These are phyloP conservation scores for Hermetia illucens DNA, from an alignment of 1,140 invertebrate species.

Conservation along the genomic window DNA sequence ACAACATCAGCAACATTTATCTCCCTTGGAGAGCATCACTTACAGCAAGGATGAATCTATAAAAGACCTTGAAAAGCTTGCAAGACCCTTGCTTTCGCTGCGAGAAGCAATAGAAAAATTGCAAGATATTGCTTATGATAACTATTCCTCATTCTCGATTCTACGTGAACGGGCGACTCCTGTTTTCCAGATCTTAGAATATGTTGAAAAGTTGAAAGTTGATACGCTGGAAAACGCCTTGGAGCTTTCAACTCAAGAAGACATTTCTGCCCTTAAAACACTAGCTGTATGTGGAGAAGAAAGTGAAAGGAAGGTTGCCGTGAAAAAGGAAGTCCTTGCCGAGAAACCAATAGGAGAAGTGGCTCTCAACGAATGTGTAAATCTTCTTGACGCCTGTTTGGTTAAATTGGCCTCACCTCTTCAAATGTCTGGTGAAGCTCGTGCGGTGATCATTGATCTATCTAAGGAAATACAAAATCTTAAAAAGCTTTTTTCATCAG, in stretches of 20 bases:
- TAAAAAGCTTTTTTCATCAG: no score
- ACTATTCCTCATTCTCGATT: slow-evolving; percentile 2
- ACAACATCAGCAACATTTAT: slow-evolving; percentile 7
- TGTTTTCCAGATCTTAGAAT: slow-evolving; percentile 11
- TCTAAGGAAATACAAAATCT: no score
- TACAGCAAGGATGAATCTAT: no score
- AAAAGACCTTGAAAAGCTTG: slow-evolving; percentile 19
- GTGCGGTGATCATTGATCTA: no score
- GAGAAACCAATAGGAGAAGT: no score
- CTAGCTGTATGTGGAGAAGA: slow-evolving; percentile 32
- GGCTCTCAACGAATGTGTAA: no score
- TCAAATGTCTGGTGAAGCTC: no score
- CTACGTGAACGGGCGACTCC: slow-evolving; percentile 3
- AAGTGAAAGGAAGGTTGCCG: no score
- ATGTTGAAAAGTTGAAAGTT: slow-evolving; percentile 17
- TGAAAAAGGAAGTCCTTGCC: no score
- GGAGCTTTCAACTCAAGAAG: slow-evolving; percentile 20
- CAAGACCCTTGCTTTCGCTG: slow-evolving; percentile 26
- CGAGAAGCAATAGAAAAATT: slow-evolving; percentile 17
- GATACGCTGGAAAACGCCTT: slow-evolving; percentile 16
- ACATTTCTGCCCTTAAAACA: slow-evolving; percentile 22
- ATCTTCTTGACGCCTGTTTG: no score
- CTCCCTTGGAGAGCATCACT: no score
- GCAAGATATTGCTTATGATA: slow-evolving; percentile 11
- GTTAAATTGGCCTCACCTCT: no score